Conservation (phyloP, 2,888 invertebrate genomes). For the Aradus depressus region DNA sequence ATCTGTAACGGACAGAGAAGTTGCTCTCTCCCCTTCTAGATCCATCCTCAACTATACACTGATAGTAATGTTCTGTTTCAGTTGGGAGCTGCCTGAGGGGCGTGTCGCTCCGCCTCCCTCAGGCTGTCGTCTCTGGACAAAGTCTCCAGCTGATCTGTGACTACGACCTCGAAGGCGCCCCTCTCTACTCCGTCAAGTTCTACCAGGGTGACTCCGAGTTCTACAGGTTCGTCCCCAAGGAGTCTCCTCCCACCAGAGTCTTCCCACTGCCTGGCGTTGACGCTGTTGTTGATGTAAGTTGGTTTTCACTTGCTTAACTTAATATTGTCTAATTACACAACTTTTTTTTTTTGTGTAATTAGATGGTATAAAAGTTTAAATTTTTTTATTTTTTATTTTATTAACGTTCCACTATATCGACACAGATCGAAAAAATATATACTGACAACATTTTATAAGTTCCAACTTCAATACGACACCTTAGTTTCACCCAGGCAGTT, state of each 20-base stretch:
- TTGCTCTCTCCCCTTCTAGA: not conserved
- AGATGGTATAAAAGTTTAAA: not conserved
- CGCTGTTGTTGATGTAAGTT: slow-evolving; percentile 53
- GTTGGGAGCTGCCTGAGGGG: slow-evolving; percentile 25
- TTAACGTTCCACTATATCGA: not conserved
- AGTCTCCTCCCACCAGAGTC: slow-evolving; percentile 55
- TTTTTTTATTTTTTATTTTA: not conserved
- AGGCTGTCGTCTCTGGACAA: slow-evolving; percentile 46
- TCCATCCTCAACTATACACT: not conserved
- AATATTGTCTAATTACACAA: not conserved
- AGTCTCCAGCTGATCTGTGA: slow-evolving; percentile 44
- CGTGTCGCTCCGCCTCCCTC: slow-evolving; percentile 37
- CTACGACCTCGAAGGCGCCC: slow-evolving; percentile 50
- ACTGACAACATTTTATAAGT: no score
- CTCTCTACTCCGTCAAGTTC: slow-evolving; percentile 66
- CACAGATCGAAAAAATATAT: no score
- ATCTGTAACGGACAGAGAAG: slow-evolving; percentile 40
- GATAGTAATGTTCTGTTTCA: slow-evolving; percentile 14
- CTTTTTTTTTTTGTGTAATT: not conserved
- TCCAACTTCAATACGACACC: no score
- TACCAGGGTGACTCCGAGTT: slow-evolving; percentile 61
- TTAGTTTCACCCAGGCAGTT: no score
- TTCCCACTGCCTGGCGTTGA: slow-evolving; percentile 55
- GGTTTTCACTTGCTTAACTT: not conserved
- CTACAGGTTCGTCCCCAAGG: slow-evolving; percentile 61